Evolutionary conservation across 2,113 vertebrate genomes (phyloP).

Genomic region (Zootoca vivipara): DNA sequence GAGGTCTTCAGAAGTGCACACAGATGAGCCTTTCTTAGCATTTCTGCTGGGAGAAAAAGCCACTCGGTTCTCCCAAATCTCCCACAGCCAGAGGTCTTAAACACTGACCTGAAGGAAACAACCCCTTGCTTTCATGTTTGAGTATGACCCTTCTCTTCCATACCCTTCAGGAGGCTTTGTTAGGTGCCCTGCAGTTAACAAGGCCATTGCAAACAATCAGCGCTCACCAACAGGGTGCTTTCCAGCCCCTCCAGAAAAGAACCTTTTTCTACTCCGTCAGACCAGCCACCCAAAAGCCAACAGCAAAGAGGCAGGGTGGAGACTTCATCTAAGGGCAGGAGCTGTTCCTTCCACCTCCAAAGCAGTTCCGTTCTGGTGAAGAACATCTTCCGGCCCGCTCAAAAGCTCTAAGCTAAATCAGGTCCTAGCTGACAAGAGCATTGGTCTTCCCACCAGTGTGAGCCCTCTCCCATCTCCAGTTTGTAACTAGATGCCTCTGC

Average conservation of each 20-base stretch:
- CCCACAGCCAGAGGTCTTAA: not conserved
- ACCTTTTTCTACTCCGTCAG: not conserved
- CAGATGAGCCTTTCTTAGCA: not conserved
- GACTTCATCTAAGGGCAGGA: not conserved
- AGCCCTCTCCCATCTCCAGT: conserved; percentile 1
- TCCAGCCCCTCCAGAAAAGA: not conserved
- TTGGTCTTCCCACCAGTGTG: not conserved
- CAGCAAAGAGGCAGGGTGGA: not conserved
- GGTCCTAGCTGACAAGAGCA: not conserved
- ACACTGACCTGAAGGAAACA: not conserved
- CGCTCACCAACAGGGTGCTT: not conserved
- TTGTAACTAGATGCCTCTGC: conserved; percentile 10
- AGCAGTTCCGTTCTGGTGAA: not conserved
- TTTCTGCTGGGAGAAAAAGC: not conserved
- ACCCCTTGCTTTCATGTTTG: not conserved
- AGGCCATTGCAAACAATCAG: not conserved
- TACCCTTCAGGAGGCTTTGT: not conserved
- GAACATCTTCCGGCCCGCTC: not conserved
- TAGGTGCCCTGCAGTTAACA: not conserved
- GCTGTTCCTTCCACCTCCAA: not conserved
- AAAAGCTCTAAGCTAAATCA: conserved; percentile 1
- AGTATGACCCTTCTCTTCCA: not conserved
- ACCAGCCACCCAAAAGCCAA: not conserved
- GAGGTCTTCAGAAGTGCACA: not conserved
- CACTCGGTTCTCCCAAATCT: not conserved